Conservation (phyloP, 2,113 vertebrate species). For the Stictonetta naevosa region DNA sequence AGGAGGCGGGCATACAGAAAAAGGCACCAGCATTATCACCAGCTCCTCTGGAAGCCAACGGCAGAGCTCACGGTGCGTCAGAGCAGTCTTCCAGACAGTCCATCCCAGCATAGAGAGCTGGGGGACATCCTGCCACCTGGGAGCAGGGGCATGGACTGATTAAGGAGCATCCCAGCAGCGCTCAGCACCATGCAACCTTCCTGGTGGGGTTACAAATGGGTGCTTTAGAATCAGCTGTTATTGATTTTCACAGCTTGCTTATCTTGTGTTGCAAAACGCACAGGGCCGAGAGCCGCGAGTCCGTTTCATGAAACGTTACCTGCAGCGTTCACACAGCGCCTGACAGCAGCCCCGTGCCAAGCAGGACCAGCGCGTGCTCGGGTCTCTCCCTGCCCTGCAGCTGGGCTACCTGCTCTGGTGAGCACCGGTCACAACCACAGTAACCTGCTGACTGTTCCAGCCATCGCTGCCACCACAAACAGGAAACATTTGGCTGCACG, state of each 20-base stretch:
- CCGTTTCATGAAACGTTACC: rapidly evolving
- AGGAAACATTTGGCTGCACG: background rate
- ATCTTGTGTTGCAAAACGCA: background rate
- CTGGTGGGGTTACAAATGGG: background rate
- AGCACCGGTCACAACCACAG: background rate
- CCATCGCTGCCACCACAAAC: background rate
- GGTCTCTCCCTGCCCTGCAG: background rate
- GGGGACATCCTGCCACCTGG: background rate
- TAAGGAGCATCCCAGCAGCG: background rate
- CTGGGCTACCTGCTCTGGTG: rapidly evolving
- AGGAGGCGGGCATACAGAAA: background rate
- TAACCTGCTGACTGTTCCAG: background rate
- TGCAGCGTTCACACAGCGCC: rapidly evolving
- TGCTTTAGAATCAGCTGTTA: background rate
- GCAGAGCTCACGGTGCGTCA: background rate
- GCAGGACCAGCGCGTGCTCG: rapidly evolving
- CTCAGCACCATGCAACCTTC: background rate
- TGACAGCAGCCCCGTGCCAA: rapidly evolving
- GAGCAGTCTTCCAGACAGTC: background rate
- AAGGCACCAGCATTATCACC: background rate
- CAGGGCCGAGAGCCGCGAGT: rapidly evolving
- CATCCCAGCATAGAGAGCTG: background rate
- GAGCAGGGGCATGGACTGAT: background rate
- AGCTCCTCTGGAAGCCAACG: background rate
- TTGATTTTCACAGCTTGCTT: background rate